Evolutionary conservation across 2,888 invertebrate species (phyloP), one percentile per base, ranked within the genome.

Genomic region (Calameuta pallipes): DNA sequence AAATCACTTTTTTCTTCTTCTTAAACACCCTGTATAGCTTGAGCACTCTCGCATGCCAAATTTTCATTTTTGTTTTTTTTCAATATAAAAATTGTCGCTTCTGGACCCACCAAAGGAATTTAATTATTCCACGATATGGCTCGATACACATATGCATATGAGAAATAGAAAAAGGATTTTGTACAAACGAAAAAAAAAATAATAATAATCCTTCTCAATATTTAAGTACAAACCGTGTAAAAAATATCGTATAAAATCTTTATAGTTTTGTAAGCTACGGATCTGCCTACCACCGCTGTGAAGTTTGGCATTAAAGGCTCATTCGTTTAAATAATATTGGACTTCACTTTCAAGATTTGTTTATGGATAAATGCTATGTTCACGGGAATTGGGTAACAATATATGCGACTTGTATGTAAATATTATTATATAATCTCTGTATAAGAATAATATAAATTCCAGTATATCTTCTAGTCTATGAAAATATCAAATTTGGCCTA

Each of bases 11-110:
- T 37, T 23, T 41, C 15, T 0, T 31, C 31, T 33, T 70, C 15
- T 70, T 30, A 70, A 30, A 71, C 71, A 30, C 71, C 71, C 71
- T 15, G 71, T 30, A 33, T 9, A 71, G 71, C 71, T 71, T 71
- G 12, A 9, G 2, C 2, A 71, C 71, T 33, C 30, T 71, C 71
- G 71, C 1, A 33, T 34, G 71, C 71, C 31, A 33, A 30, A 30
- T 30, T 71, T 2, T 56, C 2, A 15, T 33, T 33, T 33, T 33
- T 33, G n/a, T 56, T 56, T 9, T 6, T 23, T 1, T 23, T 31
- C 0, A 4, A 56, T 56, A 23, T 23, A 56, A 56, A 23, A 9
- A 56, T 56, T 56, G 6, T 23, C 23, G 4, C 41, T 23, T 23
- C 23, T 56, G 41, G 41, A 56, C 9, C 15, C 41, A 23, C 9